Evolutionary conservation across 1,140 invertebrate species (phyloP), one percentile per base, ranked within the genome.

Genomic region (Ceratosolen solmsi): DNA sequence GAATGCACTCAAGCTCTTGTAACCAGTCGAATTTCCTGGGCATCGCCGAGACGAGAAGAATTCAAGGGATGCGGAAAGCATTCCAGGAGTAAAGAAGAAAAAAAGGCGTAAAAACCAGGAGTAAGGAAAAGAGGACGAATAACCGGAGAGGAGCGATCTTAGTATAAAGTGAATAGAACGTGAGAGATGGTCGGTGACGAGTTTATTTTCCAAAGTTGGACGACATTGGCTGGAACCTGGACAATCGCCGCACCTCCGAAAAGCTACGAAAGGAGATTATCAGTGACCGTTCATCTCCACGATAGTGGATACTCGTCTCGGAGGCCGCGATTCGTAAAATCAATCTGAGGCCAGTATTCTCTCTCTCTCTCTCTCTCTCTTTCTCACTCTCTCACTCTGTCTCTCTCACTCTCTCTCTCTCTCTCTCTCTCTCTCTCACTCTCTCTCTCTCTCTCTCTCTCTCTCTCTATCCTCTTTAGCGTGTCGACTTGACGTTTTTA

Each of bases 191-290:
- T n/a, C 22, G 8, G 70, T 63, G 56, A 80, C 70, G 27, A 41
- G 38, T 80, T 49, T 38, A 73, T 60, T 73, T 73, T 60, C 68
- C 51, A 22, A 56, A 78, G 60, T 78, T 78, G 46, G 41, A 46
- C 22, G 71, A 25, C 25, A 73, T 20, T 22, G 9, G 17, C 5
- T 15, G 20, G 11, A 54, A 54, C 17, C 20, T 22, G n/a, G n/a
- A n/a, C n/a, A n/a, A n/a, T n/a, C 11, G 9, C 17, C 11, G 20
- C 51, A 54, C 17, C 51, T 54, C 3, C 9, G 20, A 54, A 54
- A 15, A 54, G 17, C 51, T 15, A 22, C 51, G 11, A 54, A 54
- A 17, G 51, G 3, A 54, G 20, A 54, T 54, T 46, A 46, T 46
- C 41, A 13, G 41, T 13, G 41, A 13, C 41, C 13, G 41, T 46